Evolutionary conservation across 2,797 vertebrate genomes (phyloP), one percentile per base, ranked within the genome.

Genomic region (Labroides dimidiatus): DNA sequence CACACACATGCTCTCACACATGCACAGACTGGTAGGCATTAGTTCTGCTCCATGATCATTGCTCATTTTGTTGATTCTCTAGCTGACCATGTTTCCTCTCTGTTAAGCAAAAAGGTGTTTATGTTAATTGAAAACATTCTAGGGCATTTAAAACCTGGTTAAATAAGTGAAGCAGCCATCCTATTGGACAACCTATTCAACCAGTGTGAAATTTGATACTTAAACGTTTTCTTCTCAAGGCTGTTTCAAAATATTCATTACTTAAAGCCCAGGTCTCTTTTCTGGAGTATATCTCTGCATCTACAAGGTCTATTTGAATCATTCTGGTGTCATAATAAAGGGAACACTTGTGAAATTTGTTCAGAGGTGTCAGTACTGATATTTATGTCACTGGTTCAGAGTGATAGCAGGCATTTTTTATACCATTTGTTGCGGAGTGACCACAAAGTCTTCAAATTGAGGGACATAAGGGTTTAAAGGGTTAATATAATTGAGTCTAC

Each of bases 41-140:
- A 90, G 90, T 91, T 89, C 82, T 89, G 82, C 88, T 85, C 69
- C 63, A 58, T 89, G 85, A 85, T 88, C 84, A 78, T 87, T 86
- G 89, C 83, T 93, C 87, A 88, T 90, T 84, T 84, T 83, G 65
- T 86, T 81, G 81, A 86, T 78, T 87, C 86, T 89, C 87, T 77
- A 42, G 90, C 73, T 78, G 87, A 84, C 80, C 76, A 59, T 89
- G 87, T 88, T 91, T 89, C 82, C 83, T 82, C 88, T 82, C 82
- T 82, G 79, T 74, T 87, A 81, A 82, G 85, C 87, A 91, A 88
- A 90, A 84, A 79, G 79, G 81, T 74, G 74, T 90, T 90, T 78
- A 77, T 84, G 75, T 82, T 87, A 82, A 91, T 89, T 91, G 74
- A 82, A 85, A 87, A 71, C 66, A 71, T 68, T 84, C 77, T 63